These are phyloP conservation scores for Psococerastis gibbosa DNA, from an alignment of 2,888 invertebrate species.

Conservation along the genomic window DNA sequence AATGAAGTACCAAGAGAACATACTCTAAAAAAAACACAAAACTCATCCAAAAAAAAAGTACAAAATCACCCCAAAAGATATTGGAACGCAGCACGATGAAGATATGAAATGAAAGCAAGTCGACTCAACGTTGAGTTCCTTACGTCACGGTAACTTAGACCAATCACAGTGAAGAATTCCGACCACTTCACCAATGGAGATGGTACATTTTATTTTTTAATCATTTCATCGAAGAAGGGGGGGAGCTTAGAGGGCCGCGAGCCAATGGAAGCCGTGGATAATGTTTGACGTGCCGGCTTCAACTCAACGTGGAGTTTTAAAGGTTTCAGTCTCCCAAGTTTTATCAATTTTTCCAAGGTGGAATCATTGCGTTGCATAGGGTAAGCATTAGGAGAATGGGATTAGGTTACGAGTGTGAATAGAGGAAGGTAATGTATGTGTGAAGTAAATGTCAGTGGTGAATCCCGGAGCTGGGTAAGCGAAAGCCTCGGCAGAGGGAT, in stretches of 20 bases:
- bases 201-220: conserved; percentile 9
- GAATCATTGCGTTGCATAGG: background rate
- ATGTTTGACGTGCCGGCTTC: conserved; percentile 5
- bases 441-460: conserved; percentile 6
- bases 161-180: background rate
- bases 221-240: conserved; percentile 8
- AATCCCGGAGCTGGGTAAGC: conserved; percentile 7
- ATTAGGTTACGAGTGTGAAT: background rate
- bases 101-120: conserved; percentile 8
- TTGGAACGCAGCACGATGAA: conserved; percentile 7
- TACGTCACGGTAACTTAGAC: conserved; percentile 3
- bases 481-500: background rate
- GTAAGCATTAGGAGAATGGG: background rate
- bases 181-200: conserved; percentile 8
- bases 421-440: conserved; percentile 10
- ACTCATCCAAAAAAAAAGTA: background rate
- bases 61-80: conserved; percentile 6
- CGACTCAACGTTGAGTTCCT: conserved; percentile 7
- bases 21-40: conserved; percentile 3
- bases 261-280: background rate
- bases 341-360: conserved; percentile 8
- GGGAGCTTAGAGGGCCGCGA: background rate
- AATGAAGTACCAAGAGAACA: conserved; percentile 5
- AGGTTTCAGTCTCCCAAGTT: conserved; percentile 9
- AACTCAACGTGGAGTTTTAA: conserved; percentile 9